Evolutionary conservation across 1,140 invertebrate species (phyloP), one percentile per base, ranked within the genome.

Genomic region (Penaeus chinensis): DNA sequence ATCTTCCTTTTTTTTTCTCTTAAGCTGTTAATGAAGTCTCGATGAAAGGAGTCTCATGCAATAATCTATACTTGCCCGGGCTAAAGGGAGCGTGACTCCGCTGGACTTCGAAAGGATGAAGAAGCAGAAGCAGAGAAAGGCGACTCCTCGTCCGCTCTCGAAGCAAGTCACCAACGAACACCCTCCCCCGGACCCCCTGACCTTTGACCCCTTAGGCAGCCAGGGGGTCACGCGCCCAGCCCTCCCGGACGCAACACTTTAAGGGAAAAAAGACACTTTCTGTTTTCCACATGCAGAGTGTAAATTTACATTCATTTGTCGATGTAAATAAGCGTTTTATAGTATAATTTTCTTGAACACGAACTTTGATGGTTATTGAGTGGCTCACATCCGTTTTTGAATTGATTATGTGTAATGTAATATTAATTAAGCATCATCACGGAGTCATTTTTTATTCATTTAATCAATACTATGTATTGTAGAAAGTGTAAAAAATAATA

Each of bases 301-400:
- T 71, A 69, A 19, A 66, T 69, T 86, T 69, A 20, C 71, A 63
- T 81, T 78, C 60, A 80, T 63, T 86, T 71, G 84, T 86, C 81
- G 77, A 42, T 86, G 84, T 86, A 86, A 24, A 86, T 86, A 86
- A 71, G 47, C 32, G 63, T 86, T 86, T 86, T 86, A 54, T 86
- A 86, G 79, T 80, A 74, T 65, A 54, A 54, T 54, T 54, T 86
- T 86, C 32, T 61, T 69, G 37, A 71, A 8, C 84, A 54, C 81
- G 66, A 54, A 77, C 54, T 54, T 54, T 54, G 54, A 79, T 85
- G 84, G 76, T 78, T 85, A 85, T n/a, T 27, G 60, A 78, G 83
- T 77, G 74, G 62, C 60, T 85, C 76, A 65, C 65, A n/a, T 66
- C 66, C 60, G 47, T 65, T 32, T 60, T 18, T 61, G 22, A 54